phyloP scores from a whole-genome alignment of 2,888 invertebrate species.

The Cerastis rubricosa region DNA sequence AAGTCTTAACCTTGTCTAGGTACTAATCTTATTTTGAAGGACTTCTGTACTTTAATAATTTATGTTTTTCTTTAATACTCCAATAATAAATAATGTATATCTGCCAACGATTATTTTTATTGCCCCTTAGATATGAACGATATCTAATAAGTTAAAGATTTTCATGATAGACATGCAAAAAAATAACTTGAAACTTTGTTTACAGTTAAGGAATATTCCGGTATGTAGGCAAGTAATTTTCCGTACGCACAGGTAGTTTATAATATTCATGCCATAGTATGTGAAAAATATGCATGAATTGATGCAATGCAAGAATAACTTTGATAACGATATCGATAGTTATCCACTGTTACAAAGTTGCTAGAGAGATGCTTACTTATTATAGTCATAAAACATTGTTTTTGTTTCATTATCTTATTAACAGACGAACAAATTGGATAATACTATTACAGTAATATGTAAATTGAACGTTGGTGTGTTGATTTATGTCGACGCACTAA shows the following conservation, averaged over 20 bases:
- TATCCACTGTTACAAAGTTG: conserved; percentile 35
- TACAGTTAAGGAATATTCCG: conserved; percentile 2
- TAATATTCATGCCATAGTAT: conserved; percentile 2
- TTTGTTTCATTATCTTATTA: conserved; percentile 55
- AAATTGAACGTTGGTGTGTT: conserved; percentile 36
- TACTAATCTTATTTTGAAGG: conserved; percentile 45
- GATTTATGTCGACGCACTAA: conserved; percentile 62
- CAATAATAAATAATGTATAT: conserved; percentile 52
- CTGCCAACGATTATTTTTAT: conserved; percentile 56
- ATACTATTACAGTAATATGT: conserved; percentile 44
- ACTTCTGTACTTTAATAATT: conserved; percentile 25
- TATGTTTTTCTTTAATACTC: conserved; percentile 37
- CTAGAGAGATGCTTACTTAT: conserved; percentile 9
- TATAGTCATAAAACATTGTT: conserved; percentile 45
- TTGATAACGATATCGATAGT: conserved; percentile 11
- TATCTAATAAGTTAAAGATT: conserved; percentile 52
- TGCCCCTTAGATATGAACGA: conserved; percentile 45
- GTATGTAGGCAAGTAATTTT: neutral
- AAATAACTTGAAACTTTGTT: conserved; percentile 37
- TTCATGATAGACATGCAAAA: conserved; percentile 38
- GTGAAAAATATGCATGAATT: neutral
- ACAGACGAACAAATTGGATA: conserved; percentile 58
- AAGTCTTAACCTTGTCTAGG: conserved; percentile 25
- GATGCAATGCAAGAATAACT: conserved; percentile 23
- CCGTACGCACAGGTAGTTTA: neutral